phyloP scores from a whole-genome alignment of 2,797 vertebrate species.

The Syngnathus rostellatus region DNA sequence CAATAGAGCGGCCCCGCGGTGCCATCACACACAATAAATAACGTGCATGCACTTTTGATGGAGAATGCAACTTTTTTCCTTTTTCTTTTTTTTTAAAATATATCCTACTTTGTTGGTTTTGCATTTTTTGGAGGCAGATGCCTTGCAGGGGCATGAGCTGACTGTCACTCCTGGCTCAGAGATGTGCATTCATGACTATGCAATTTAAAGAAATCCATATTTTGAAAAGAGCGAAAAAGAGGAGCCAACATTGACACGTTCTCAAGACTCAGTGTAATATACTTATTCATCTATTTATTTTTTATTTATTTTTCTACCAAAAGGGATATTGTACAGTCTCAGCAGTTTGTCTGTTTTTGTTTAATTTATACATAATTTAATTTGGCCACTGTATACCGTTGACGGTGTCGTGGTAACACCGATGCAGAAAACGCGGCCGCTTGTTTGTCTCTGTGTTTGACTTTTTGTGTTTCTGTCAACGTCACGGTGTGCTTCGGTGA shows the following conservation, averaged over 20 bases:
- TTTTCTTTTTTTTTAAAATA: conserved; percentile 46
- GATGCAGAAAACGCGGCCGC: conserved; percentile 47
- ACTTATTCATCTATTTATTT: conserved; percentile 55
- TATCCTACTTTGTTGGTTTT: conserved; percentile 42
- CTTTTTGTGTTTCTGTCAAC: conserved; percentile 37
- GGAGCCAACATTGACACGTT: conserved; percentile 35
- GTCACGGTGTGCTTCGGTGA: conserved; percentile 36
- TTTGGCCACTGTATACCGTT: conserved; percentile 51
- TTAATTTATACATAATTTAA: conserved; percentile 55
- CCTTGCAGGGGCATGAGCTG: conserved; percentile 44
- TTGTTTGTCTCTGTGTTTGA: conserved; percentile 44
- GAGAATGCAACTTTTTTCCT: conserved; percentile 59
- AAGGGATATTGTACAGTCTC: conserved; percentile 43
- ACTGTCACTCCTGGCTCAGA: conserved; percentile 38
- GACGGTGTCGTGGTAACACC: conserved; percentile 49
- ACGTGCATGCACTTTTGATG: conserved; percentile 71
- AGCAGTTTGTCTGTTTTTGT: conserved; percentile 48
- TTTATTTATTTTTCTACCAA: conserved; percentile 63
- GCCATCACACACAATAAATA: conserved; percentile 57
- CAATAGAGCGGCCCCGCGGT: conserved; percentile 53
- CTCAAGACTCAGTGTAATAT: conserved; percentile 51
- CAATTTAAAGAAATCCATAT: conserved; percentile 66
- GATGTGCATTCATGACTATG: conserved; percentile 70
- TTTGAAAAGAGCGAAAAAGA: conserved; percentile 19
- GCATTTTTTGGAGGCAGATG: conserved; percentile 29